Evolutionary conservation across 2,888 invertebrate species (phyloP), one percentile per base, ranked within the genome.

Genomic region (Coenonympha arcania): DNA sequence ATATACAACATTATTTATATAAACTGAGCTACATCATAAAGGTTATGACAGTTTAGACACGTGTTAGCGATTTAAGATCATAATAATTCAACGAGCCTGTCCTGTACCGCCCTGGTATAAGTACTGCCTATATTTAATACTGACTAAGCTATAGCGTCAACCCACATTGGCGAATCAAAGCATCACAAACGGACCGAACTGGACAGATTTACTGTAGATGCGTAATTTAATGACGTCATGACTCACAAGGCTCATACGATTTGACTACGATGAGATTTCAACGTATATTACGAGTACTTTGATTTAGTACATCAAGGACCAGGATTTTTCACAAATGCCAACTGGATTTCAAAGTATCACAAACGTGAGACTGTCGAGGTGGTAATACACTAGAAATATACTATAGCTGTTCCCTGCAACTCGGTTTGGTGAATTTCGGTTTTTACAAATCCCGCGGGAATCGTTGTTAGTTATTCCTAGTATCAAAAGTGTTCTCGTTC

Each of bases 181-280:
- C 31, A 16, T 33, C 16, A 8, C 31, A 16, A 33, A 15, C 31
- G 16, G 31, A 33, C n/a, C n/a, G n/a, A n/a, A n/a, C n/a, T 33
- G 31, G 15, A 33, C 8, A 33, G 31, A 15, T 33, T 33, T n/a
- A 19, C 28, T 9, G n/a, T 26, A 30, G 16, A 18, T 18, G 26
- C 30, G n/a, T 28, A 41, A 41, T 41, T 22, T 30, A 16, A 19
- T 33, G 31, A 33, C 31, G 16, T 33, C 31, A 15, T n/a, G n/a
- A n/a, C n/a, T n/a, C 31, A 8, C 8, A 33, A 15, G 15, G 4
- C 31, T 16, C 31, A 8, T 8, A 33, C 31, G 16, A 15, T 33
- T 33, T 33, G 15, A 33, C 15, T 33, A 16, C 8, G 31, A 33
- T 33, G 31, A 8, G 4, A 16, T 31, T 31, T 31, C 8, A 13